A percentile compares a stretch with the other conserved stretches of the same genome.
Evolutionary conservation across 2,888 invertebrate species (phyloP).

Genomic region (Glyphotaelius pellucidus): DNA sequence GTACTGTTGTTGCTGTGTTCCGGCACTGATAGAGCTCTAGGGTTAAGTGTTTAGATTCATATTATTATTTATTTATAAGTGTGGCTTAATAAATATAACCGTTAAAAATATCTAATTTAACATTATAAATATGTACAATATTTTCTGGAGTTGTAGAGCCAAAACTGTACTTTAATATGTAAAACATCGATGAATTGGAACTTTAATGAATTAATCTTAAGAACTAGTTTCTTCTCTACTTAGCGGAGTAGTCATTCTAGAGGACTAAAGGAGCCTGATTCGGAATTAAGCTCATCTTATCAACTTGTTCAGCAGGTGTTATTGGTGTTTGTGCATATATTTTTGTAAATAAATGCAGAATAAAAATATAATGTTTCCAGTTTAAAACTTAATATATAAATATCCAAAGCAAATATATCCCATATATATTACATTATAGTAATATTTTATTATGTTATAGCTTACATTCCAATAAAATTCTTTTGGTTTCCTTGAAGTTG

Average conservation of each 20-base stretch:
- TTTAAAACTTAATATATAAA: constrained; percentile 35
- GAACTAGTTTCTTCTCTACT: constrained; percentile 23
- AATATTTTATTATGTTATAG: constrained; percentile 44
- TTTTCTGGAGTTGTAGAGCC: constrained; percentile 13
- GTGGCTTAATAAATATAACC: constrained; percentile 45
- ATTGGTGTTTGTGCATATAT: constrained; percentile 45
- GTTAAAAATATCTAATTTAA: constrained; percentile 13
- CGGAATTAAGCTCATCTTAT: constrained; percentile 1
- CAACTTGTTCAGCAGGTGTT: constrained; percentile 28
- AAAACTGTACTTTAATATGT: constrained; percentile 41
- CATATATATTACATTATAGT: constrained; percentile 14
- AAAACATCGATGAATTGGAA: constrained; percentile 29
- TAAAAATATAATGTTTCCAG: constrained; percentile 16
- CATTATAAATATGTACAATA: constrained; percentile 42
- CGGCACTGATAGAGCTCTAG: constrained; percentile 22
- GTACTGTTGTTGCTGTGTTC: constrained; percentile 14
- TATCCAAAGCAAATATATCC: constrained; percentile 43
- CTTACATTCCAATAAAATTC: constrained; percentile 57
- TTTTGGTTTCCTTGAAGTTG: constrained; percentile 41
- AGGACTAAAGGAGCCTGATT: constrained; percentile 4
- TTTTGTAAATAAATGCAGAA: constrained; percentile 50
- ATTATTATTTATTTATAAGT: constrained; percentile 46
- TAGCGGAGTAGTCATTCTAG: background rate
- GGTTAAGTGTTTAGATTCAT: constrained; percentile 12
- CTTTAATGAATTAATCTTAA: constrained; percentile 35